phyloP scores from a whole-genome alignment of 2,113 vertebrate species.

The Sinocyclocheilus grahami region DNA sequence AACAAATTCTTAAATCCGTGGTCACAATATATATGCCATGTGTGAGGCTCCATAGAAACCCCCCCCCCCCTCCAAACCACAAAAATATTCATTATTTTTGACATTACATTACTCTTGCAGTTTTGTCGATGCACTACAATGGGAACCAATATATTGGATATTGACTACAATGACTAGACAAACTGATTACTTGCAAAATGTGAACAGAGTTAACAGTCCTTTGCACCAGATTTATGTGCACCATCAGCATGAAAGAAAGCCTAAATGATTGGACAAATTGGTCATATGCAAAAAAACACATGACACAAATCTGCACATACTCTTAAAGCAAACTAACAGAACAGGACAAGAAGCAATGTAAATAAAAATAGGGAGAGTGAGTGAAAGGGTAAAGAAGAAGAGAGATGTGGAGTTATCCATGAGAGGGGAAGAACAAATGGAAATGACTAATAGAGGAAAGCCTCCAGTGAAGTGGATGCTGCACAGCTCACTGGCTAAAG shows the following conservation, averaged over 20 bases:
- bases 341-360: constrained; percentile 19
- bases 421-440: neutral
- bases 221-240: neutral
- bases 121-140: neutral
- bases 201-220: neutral
- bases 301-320: constrained; percentile 12
- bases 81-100: neutral
- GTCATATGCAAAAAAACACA: constrained; percentile 1
- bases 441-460: constrained; percentile 7
- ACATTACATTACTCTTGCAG: neutral
- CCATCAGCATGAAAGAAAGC: neutral
- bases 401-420: neutral
- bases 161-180: neutral
- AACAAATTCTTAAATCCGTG: neutral
- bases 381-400: neutral
- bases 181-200: neutral
- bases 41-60: too few relatives aligned
- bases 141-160: neutral
- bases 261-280: neutral
- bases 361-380: neutral
- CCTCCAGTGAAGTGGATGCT: neutral
- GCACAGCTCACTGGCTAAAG: constrained; percentile 6
- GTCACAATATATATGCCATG: neutral
- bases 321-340: constrained; percentile 29
- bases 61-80: neutral